Base-by-base conservation (phyloP, 1,140 invertebrate genomes). In the Heterodera carotae region DNA sequence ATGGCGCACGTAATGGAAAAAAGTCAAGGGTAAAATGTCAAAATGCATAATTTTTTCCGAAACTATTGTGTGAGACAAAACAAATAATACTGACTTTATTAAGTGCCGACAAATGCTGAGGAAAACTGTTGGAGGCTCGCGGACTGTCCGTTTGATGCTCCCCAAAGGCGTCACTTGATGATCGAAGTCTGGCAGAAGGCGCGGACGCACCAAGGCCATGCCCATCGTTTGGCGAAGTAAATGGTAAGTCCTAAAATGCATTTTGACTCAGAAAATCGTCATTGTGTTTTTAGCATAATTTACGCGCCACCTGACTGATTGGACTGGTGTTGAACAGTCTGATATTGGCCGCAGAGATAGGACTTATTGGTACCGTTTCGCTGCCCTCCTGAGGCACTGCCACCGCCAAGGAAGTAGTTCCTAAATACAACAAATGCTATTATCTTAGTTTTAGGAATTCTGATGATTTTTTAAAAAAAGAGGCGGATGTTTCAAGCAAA, bases 281-380 rank as follows among this genome's bases (percentile, higher is more conserved):
- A n/a, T n/a, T 31, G 18, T 43, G 18, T 69, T 12, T 69, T 67
- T 53, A 56, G 12, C 22, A 68, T 69, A 71, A 5, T n/a, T 15
- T 68, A 5, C 15, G 66, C 5, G 39, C 27, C 43, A 77, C 76
- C 75, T 77, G 76, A 78, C 64, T 67, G 36, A 66, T 22, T 22
- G 78, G 76, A 27, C 79, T 68, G 25, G 79, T 82, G 29, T 71
- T 81, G 64, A 81, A 80, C 56, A 66, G 53, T 34, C 82, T 80
- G 56, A 81, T 75, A 64, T 74, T 74, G 1, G 72, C 67, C 34
- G 75, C 48, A 56, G 64, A 66, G n/a, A 56, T 60, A 15, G 79
- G 79, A 62, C 69, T 81, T 34, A 75, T 56, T 22, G 79, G 25
- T 43, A 80, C 71, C 18, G 69, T 62, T 53, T 25, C 59, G 69